Conservation (phyloP, 2,888 invertebrate species). For the Thereva unica region DNA sequence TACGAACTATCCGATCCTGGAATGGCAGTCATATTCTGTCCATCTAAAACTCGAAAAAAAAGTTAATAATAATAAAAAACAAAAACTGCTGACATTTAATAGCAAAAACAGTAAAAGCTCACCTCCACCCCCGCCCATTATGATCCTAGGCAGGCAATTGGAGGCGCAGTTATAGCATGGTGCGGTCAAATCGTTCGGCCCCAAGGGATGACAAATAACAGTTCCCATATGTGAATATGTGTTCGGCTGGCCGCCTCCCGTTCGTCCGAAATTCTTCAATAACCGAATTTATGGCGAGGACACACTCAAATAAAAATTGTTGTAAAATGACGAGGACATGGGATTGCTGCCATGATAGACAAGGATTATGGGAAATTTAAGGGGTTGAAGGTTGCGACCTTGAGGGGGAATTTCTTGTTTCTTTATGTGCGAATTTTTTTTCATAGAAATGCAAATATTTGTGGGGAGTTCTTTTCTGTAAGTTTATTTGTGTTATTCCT, state of each 20-base stretch:
- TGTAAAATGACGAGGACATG: too few relatives aligned
- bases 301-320: too few relatives aligned
- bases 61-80: slow-evolving; percentile 39
- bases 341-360: too few relatives aligned
- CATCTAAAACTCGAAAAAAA: slow-evolving; percentile 21
- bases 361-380: too few relatives aligned
- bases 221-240: slow-evolving; percentile 43
- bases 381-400: too few relatives aligned
- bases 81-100: slow-evolving; percentile 13
- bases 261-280: too few relatives aligned
- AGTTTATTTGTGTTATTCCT: too few relatives aligned
- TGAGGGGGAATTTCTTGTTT: too few relatives aligned
- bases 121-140: slow-evolving; percentile 38
- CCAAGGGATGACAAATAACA: slow-evolving; percentile 44
- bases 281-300: too few relatives aligned
- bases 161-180: slow-evolving; percentile 45
- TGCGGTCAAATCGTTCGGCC: slow-evolving; percentile 43
- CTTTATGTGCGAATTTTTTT: too few relatives aligned
- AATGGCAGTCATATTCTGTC: slow-evolving; percentile 13
- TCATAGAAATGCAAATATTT: too few relatives aligned
- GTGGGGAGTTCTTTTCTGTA: too few relatives aligned
- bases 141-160: slow-evolving; percentile 43
- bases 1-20: slow-evolving; percentile 33
- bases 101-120: slow-evolving; percentile 28
- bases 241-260: background rate